phyloP scores from a whole-genome alignment of 2,797 vertebrate genomes.

The Alcedo quadribrachys region DNA sequence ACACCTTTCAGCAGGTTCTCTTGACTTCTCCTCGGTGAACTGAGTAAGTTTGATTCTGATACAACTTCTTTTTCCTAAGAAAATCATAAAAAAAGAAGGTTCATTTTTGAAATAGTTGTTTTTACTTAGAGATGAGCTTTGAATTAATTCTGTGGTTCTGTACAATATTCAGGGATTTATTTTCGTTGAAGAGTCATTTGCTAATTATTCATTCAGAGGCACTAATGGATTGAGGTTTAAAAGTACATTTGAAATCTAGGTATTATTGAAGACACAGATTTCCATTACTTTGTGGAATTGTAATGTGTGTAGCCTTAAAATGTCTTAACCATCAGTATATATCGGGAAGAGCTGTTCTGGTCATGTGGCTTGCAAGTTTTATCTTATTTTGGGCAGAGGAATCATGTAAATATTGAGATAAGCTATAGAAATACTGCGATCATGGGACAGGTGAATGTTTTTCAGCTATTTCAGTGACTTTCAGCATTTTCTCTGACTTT shows the following conservation, averaged over 20 bases:
- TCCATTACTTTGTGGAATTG: not conserved
- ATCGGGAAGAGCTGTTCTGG: not conserved
- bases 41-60: constrained; percentile 58
- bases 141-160: accelerated
- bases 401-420: not conserved
- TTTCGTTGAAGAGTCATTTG: not conserved
- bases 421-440: not conserved
- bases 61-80: not conserved
- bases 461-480: accelerated
- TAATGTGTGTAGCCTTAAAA: not conserved
- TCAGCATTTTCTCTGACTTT: not conserved
- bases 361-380: not conserved
- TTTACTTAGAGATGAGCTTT: not conserved
- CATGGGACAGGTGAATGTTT: not conserved
- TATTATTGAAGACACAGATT: not conserved
- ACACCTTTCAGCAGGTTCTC: constrained; percentile 42
- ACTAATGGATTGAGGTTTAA: not conserved
- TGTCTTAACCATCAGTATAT: not conserved
- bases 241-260: not conserved
- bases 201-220: not conserved
- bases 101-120: accelerated
- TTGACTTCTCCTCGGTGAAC: constrained; percentile 48
- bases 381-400: not conserved
- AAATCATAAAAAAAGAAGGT: not conserved
- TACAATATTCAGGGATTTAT: not conserved